These are phyloP conservation scores for Pemphigus obesinymphae DNA, from an alignment of 1,140 invertebrate genomes.

Conservation along the genomic window DNA sequence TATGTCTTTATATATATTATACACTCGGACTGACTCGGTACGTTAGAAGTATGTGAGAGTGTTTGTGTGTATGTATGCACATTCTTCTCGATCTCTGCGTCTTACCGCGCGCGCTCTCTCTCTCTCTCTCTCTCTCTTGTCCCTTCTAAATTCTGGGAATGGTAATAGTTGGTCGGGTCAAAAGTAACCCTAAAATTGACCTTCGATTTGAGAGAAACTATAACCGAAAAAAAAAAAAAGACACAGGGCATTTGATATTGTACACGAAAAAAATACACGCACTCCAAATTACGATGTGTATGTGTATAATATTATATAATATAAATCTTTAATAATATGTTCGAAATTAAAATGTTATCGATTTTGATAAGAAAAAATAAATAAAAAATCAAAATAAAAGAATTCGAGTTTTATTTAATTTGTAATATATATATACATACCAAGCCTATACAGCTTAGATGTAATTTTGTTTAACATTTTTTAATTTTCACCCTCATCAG, in stretches of 20 bases:
- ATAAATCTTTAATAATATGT: not conserved
- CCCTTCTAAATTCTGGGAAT: not conserved
- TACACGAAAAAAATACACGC: not conserved
- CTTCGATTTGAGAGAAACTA: not conserved
- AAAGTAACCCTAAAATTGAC: slow-evolving; percentile 24
- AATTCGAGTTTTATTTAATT: no score
- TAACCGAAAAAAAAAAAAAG: not conserved
- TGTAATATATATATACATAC: no score
- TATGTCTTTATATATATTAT: not conserved
- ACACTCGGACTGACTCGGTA: not conserved
- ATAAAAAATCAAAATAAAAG: no score
- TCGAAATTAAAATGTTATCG: no score
- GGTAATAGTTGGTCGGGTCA: not conserved
- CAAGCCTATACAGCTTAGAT: no score
- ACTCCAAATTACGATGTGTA: no score
- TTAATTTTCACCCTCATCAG: no score
- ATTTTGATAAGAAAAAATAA: no score
- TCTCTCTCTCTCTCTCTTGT: not conserved
- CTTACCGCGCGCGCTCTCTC: not conserved
- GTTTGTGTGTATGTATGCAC: not conserved
- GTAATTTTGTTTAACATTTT: no score
- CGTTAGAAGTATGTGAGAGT: no score
- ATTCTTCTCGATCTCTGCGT: not conserved
- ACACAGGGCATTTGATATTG: not conserved
- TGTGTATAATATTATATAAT: no score